phyloP scores from a whole-genome alignment of 53 echinoderm and acorn worm species.

The Crossaster papposus region DNA sequence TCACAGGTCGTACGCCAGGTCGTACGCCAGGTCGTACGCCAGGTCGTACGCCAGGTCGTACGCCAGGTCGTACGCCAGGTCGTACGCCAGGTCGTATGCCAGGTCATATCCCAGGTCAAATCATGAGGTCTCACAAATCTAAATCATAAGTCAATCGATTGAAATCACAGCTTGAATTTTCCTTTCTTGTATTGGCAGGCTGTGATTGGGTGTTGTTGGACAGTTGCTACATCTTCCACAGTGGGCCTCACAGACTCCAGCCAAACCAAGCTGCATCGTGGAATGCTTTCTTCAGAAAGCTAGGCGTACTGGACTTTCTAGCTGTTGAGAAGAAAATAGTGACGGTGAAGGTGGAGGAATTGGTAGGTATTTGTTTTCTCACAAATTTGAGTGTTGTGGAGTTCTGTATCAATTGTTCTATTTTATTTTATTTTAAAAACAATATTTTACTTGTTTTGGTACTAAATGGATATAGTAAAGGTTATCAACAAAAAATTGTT shows the following conservation, averaged over 20 bases:
- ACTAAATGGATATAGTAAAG: background rate
- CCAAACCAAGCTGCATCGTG: constrained; percentile 15
- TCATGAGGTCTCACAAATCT: too few relatives aligned
- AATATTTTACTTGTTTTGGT: background rate
- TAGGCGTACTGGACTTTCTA: constrained; percentile 66
- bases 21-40: too few relatives aligned
- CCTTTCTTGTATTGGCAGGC: constrained; percentile 39
- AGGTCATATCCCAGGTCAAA: too few relatives aligned
- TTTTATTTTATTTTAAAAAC: background rate
- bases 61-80: too few relatives aligned
- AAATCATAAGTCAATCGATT: too few relatives aligned
- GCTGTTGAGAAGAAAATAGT: constrained; percentile 62
- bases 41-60: too few relatives aligned
- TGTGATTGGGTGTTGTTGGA: constrained; percentile 70
- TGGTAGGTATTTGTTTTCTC: constrained; percentile 41
- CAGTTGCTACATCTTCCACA: constrained; percentile 56
- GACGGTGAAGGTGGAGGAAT: constrained; percentile 51
- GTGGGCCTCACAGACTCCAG: background rate
- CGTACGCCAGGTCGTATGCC: too few relatives aligned
- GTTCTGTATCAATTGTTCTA: background rate
- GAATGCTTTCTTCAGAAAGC: constrained; percentile 55
- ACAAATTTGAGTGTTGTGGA: background rate
- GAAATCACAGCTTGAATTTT: background rate
- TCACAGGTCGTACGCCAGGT: too few relatives aligned
- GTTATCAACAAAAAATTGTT: too few relatives aligned